Evolutionary conservation across 2,113 vertebrate genomes (phyloP).

Genomic region (Albula glossodonta): DNA sequence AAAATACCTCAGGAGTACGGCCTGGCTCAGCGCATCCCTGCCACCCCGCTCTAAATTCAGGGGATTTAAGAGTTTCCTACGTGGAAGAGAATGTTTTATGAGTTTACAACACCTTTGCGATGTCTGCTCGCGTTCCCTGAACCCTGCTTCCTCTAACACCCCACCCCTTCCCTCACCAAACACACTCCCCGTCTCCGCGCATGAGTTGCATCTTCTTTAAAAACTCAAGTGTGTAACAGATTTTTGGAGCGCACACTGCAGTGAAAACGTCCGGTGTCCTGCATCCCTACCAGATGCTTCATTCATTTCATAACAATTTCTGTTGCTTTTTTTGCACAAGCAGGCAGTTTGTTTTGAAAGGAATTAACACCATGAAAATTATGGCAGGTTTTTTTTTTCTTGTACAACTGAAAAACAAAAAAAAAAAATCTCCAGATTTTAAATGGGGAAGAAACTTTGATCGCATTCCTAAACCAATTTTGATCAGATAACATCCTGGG

Average conservation of each 20-base stretch:
- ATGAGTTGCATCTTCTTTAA: background rate
- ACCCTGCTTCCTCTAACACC: background rate
- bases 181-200: background rate
- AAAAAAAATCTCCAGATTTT: background rate
- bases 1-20: background rate
- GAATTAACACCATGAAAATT: background rate
- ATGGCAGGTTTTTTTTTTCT: background rate
- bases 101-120: background rate
- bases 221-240: slow-evolving; percentile 6
- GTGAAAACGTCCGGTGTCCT: background rate
- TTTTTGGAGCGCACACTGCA: slow-evolving; percentile 2
- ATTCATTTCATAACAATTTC: background rate
- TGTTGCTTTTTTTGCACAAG: background rate
- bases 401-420: background rate
- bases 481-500: background rate
- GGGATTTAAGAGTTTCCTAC: background rate
- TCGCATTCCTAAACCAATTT: background rate
- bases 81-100: background rate
- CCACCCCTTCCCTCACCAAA: background rate
- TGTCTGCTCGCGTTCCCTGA: background rate
- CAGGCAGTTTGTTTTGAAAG: background rate
- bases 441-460: background rate
- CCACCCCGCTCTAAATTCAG: background rate
- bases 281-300: background rate
- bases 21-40: background rate